Percentiles rank a stretch among this genome's conserved stretches.
Conservation (phyloP, 2,888 invertebrate genomes). For the Drosophila rellima region DNA sequence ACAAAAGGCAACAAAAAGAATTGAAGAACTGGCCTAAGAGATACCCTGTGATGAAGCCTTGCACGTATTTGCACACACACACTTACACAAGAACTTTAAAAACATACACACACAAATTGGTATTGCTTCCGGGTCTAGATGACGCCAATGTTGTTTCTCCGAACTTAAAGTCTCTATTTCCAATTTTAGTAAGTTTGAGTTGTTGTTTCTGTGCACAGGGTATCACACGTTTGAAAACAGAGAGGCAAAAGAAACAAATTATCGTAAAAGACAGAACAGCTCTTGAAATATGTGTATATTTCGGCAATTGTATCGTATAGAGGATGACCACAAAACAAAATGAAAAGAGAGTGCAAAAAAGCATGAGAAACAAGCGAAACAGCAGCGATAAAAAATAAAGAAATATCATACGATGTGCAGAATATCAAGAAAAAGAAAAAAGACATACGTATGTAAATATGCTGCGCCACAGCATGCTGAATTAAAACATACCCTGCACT, state of each 20-base stretch:
- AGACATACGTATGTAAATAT: conserved; percentile 30
- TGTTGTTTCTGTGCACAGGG: background rate
- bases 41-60: background rate
- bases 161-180: background rate
- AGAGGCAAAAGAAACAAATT: conserved; percentile 12
- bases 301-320: conserved; percentile 49
- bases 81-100: background rate
- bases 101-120: background rate
- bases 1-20: background rate
- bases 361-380: conserved; percentile 58
- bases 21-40: background rate
- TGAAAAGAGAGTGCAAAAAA: conserved; percentile 44
- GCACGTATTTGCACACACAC: background rate
- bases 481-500: conserved; percentile 13
- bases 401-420: conserved; percentile 77
- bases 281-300: conserved; percentile 39
- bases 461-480: conserved; percentile 3
- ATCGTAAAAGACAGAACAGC: conserved; percentile 19
- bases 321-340: conserved; percentile 22
- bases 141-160: background rate
- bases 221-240: conserved; percentile 11
- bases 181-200: background rate
- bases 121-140: background rate
- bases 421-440: conserved; percentile 53
- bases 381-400: conserved; percentile 40